Evolutionary conservation across 2,113 vertebrate genomes (phyloP).

Genomic region (Struthio camelus): DNA sequence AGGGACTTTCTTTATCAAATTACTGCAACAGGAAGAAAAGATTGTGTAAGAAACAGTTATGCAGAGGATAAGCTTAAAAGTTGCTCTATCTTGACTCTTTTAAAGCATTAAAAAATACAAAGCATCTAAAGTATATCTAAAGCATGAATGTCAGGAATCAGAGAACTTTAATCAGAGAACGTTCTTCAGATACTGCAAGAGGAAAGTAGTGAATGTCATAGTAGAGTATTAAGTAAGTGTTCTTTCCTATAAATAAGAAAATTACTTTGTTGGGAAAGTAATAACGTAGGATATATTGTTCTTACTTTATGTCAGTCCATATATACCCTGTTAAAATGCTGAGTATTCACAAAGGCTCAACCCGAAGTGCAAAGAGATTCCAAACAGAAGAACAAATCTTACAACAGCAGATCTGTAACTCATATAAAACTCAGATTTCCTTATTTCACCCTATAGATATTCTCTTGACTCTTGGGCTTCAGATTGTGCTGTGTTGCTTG

Average conservation of each 20-base stretch:
- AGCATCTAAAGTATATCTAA: background rate
- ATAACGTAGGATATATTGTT: background rate
- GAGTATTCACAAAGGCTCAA: background rate
- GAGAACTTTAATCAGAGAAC: background rate
- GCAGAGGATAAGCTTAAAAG: background rate
- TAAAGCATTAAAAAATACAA: background rate
- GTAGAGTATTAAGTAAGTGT: background rate
- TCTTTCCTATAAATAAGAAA: background rate
- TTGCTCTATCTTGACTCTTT: background rate
- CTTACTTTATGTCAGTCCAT: background rate
- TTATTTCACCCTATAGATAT: background rate
- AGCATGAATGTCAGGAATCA: background rate
- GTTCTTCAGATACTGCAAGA: background rate
- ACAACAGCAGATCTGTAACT: background rate
- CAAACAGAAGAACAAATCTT: background rate
- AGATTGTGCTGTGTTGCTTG: background rate
- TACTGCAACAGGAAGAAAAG: background rate
- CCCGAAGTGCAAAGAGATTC: background rate
- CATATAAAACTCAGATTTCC: background rate
- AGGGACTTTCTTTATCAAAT: background rate
- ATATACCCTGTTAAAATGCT: background rate
- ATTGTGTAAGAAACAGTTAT: background rate
- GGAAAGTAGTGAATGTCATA: background rate
- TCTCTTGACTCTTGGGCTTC: background rate
- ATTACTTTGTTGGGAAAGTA: background rate